A percentile compares a stretch with the other conserved stretches of the same genome.
These are phyloP conservation scores for Tetranychus cinnabarinus DNA, from an alignment of 1,140 invertebrate genomes.

Conservation along the genomic window DNA sequence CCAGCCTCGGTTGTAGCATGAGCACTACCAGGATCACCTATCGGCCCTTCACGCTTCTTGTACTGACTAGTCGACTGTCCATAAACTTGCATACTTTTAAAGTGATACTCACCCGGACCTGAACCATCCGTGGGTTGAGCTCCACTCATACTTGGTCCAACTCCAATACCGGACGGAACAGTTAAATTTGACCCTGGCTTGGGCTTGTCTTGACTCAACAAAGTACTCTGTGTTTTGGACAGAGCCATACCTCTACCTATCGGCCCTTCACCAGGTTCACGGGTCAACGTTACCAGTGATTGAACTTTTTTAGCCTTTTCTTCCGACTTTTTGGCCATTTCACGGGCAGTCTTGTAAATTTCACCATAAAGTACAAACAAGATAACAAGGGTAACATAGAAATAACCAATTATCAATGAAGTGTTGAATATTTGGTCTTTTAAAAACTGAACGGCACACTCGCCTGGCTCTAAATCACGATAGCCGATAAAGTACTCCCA, in stretches of 20 bases:
- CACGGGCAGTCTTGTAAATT: slow-evolving; percentile 92
- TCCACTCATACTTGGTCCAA: not conserved
- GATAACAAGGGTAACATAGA: slow-evolving; percentile 83
- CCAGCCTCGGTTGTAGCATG: slow-evolving; percentile 1
- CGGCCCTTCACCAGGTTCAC: slow-evolving; percentile 30
- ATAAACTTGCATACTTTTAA: not conserved
- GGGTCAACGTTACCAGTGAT: slow-evolving; percentile 65
- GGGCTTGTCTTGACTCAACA: slow-evolving; percentile 42
- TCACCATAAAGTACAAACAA: slow-evolving; percentile 83
- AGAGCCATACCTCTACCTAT: not conserved
- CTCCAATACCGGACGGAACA: not conserved
- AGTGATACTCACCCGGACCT: not conserved
- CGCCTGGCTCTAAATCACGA: slow-evolving; percentile 53
- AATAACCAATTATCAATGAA: slow-evolving; percentile 90
- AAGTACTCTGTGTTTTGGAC: slow-evolving; percentile 27
- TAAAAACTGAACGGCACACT: slow-evolving; percentile 92
- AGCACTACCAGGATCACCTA: not conserved
- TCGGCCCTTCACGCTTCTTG: not conserved
- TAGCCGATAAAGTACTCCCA: slow-evolving; percentile 95
- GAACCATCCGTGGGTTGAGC: not conserved
- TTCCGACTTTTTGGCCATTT: slow-evolving; percentile 93
- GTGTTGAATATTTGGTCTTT: slow-evolving; percentile 95
- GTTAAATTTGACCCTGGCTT: slow-evolving; percentile 17
- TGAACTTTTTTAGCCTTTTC: slow-evolving; percentile 82
- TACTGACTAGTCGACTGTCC: not conserved